phyloP scores from a whole-genome alignment of 1,140 invertebrate genomes.

The Drosophila ananassae region DNA sequence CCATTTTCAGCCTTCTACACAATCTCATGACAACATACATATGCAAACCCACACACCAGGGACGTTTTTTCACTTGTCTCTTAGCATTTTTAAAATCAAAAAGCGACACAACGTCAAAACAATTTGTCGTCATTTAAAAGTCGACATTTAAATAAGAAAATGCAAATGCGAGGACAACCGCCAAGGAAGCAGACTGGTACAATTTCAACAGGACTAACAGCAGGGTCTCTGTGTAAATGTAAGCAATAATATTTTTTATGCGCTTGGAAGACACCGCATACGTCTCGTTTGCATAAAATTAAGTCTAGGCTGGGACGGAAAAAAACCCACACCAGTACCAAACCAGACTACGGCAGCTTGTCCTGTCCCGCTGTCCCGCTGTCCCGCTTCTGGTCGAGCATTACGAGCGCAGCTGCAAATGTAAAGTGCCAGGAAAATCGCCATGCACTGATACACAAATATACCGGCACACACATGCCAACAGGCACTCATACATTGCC shows the following conservation, averaged over 20 bases:
- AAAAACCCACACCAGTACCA: neutral
- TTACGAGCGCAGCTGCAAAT: constrained; percentile 75
- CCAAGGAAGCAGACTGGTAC: constrained; percentile 26
- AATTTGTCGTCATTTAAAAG: constrained; percentile 82
- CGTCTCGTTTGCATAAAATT: constrained; percentile 78
- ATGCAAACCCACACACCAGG: constrained; percentile 9
- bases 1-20: constrained; percentile 59
- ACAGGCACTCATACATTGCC: constrained; percentile 29
- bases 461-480: neutral
- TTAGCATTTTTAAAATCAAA: constrained; percentile 75
- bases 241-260: constrained; percentile 81
- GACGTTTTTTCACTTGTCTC: constrained; percentile 54
- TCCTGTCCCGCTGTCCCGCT: neutral
- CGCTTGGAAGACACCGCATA: constrained; percentile 67
- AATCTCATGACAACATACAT: constrained; percentile 17
- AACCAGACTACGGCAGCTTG: neutral
- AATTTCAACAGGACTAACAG: constrained; percentile 11
- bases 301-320: constrained; percentile 41
- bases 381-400: constrained; percentile 56
- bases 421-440: constrained; percentile 68
- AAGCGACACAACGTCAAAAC: constrained; percentile 82
- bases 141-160: constrained; percentile 83
- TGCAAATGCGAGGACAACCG: constrained; percentile 61
- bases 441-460: constrained; percentile 26
- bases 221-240: constrained; percentile 57